phyloP scores from a whole-genome alignment of 2,888 invertebrate species.

The Polyploca ridens region DNA sequence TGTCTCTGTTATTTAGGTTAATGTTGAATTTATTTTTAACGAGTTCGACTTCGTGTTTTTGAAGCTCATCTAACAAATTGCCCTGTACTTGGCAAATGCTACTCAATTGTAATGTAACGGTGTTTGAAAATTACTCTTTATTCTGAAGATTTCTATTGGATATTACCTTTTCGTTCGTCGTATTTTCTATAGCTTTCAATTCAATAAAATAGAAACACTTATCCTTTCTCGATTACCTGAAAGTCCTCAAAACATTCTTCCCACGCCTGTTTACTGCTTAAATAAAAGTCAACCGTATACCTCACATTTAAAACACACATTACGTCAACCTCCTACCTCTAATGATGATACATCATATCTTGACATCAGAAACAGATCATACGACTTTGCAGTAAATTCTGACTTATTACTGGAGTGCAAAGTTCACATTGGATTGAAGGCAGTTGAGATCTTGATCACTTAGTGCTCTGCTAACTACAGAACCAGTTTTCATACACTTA shows the following conservation, averaged over 20 bases:
- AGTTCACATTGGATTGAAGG: slow-evolving; percentile 30
- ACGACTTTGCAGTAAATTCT: slow-evolving; percentile 21
- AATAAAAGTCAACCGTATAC: slow-evolving; percentile 16
- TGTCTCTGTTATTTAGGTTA: background rate
- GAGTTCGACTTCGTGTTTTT: background rate
- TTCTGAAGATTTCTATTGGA: no score
- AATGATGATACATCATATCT: slow-evolving; percentile 43
- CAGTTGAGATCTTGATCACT: slow-evolving; percentile 45
- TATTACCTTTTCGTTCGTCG: no score
- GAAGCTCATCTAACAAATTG: background rate
- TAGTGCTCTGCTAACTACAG: slow-evolving; percentile 56
- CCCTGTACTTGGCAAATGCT: background rate
- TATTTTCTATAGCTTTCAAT: background rate
- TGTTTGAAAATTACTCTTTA: background rate
- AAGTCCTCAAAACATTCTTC: background rate
- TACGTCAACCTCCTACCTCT: slow-evolving; percentile 23
- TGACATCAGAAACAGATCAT: slow-evolving; percentile 45
- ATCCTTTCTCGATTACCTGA: background rate
- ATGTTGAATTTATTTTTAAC: slow-evolving; percentile 4
- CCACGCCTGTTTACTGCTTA: background rate
- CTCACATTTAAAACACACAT: slow-evolving; percentile 27
- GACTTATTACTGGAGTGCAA: slow-evolving; percentile 25
- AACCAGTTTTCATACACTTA: slow-evolving; percentile 60
- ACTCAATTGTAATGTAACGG: background rate
- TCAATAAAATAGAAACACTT: slow-evolving; percentile 3